These are phyloP conservation scores for Drosophila meridionalis DNA, from an alignment of 2,888 invertebrate genomes.

Conservation along the genomic window DNA sequence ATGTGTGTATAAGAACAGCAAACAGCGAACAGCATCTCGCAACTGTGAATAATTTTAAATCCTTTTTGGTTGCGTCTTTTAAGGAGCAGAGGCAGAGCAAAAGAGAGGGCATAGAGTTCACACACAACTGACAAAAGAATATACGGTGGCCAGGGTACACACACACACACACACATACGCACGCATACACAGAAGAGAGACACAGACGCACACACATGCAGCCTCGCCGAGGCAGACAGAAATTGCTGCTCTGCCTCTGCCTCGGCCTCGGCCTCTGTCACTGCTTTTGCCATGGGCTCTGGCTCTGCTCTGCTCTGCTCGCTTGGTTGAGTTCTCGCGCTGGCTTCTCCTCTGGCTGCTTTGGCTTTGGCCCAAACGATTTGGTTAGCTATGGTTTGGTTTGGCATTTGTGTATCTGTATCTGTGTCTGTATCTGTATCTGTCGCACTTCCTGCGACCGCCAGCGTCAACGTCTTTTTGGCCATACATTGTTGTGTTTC, in stretches of 20 bases:
- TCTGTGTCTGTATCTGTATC: constrained; percentile 68
- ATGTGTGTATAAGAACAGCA: constrained; percentile 30
- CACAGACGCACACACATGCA: constrained; percentile 32
- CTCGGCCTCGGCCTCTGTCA: constrained; percentile 1
- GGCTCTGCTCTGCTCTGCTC: constrained; percentile 45
- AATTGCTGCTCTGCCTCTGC: constrained; percentile 35
- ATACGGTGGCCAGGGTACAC: constrained; percentile 57
- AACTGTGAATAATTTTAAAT: constrained; percentile 47
- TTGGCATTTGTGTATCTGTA: constrained; percentile 57
- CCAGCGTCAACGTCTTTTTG: constrained; percentile 27
- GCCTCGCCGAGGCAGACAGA: constrained; percentile 45
- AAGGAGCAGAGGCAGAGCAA: constrained; percentile 10
- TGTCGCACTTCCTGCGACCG: constrained; percentile 72
- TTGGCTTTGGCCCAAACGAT: constrained; percentile 68
- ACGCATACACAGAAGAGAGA: constrained; percentile 20
- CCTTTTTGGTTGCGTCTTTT: constrained; percentile 46
- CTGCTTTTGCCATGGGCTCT: constrained; percentile 43
- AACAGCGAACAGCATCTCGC: constrained; percentile 47
- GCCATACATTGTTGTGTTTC: constrained; percentile 23
- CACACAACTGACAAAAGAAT: constrained; percentile 72
- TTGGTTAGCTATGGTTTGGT: constrained; percentile 53
- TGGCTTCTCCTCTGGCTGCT: constrained; percentile 58
- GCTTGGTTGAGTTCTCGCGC: constrained; percentile 69
- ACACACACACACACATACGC: constrained; percentile 36
- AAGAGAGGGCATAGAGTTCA: constrained; percentile 57